Conservation (phyloP, 2,888 invertebrate genomes). For the Hololepta plana region DNA sequence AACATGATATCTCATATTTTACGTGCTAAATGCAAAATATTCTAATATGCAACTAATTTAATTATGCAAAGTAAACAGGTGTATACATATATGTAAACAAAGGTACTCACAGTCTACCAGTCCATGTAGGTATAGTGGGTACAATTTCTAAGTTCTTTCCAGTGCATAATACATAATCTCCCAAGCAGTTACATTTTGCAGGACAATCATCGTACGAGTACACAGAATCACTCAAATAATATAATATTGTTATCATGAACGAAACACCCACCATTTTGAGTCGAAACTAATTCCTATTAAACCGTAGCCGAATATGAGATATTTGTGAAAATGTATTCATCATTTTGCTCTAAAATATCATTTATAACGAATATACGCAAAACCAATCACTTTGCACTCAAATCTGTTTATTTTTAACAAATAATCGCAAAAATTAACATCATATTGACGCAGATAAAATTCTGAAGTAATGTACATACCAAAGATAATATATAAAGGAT, state of each 20-base stretch:
- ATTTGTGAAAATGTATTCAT: no score
- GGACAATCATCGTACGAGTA: conserved; percentile 35
- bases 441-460: no score
- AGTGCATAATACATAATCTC: conserved; percentile 58
- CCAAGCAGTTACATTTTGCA: conserved; percentile 51
- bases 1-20: conserved; percentile 1
- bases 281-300: no score
- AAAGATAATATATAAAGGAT: no score
- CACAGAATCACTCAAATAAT: conserved; percentile 13
- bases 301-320: no score
- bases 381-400: no score
- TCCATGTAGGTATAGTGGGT: conserved; percentile 61
- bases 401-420: no score
- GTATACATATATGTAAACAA: conserved; percentile 7
- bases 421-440: no score
- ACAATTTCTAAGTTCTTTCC: conserved; percentile 48
- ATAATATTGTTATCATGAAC: conserved; percentile 18
- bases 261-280: conserved; percentile 31
- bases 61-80: conserved; percentile 14
- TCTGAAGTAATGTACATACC: no score
- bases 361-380: no score
- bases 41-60: conserved; percentile 4
- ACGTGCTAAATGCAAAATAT: conserved; percentile 5
- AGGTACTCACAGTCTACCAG: conserved; percentile 49
- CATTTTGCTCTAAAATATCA: no score